Evolutionary conservation across 2,797 vertebrate species (phyloP).

Genomic region (Arremon brunneinucha): DNA sequence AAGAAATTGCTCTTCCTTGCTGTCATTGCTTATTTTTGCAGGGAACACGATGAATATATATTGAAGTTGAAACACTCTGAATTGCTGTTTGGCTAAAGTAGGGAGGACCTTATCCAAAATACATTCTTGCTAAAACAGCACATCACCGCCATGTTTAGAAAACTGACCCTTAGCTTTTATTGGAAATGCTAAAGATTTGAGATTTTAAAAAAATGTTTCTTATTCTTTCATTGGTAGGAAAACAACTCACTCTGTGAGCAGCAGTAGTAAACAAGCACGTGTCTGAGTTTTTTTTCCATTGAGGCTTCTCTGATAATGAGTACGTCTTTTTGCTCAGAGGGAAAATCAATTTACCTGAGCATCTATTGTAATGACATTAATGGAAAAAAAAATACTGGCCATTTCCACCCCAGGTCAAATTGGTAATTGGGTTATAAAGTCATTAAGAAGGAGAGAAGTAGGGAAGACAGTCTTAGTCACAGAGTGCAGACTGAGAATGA

Average conservation of each 20-base stretch:
- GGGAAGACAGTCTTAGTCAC: background rate
- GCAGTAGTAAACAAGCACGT: background rate
- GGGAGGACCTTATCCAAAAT: background rate
- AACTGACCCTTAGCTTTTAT: background rate
- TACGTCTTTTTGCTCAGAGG: background rate
- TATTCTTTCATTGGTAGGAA: background rate
- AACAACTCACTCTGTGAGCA: background rate
- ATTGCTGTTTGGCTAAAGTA: background rate
- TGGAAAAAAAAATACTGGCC: background rate
- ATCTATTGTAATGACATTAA: background rate
- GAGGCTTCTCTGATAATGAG: background rate
- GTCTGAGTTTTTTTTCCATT: background rate
- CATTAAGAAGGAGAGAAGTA: background rate
- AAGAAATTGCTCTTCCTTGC: background rate
- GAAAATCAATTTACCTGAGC: background rate
- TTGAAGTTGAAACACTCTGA: background rate
- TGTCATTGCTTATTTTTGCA: background rate
- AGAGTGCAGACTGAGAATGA: background rate
- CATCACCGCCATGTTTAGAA: background rate
- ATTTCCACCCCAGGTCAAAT: background rate
- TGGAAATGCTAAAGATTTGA: background rate
- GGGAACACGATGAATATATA: background rate
- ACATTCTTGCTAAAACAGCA: background rate
- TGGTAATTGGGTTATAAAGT: background rate
- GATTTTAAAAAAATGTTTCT: rapidly evolving